Percentiles rank a stretch among this genome's conserved stretches.
phyloP scores from a whole-genome alignment of 2,113 vertebrate genomes.

The Hippocampus guttulatus region DNA sequence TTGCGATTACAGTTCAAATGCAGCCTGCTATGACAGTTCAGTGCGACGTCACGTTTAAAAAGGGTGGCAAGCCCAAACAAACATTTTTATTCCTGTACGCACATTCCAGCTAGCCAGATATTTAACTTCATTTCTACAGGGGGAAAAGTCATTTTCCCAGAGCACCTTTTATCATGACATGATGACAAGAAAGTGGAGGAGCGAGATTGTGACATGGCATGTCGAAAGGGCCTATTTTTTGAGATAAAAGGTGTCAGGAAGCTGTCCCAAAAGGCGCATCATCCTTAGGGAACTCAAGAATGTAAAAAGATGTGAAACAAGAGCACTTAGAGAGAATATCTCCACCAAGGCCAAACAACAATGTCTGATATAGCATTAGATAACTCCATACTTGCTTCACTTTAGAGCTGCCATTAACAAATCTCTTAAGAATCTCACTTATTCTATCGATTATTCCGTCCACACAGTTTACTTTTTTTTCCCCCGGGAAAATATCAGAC shows the following conservation, averaged over 20 bases:
- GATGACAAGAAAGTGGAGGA: conserved; percentile 4
- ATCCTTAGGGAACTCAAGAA: conserved; percentile 3
- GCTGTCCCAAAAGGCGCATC: conserved; percentile 3
- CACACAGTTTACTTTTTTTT: too few relatives aligned
- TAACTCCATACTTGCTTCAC: neutral
- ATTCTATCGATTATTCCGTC: too few relatives aligned
- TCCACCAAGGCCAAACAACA: neutral
- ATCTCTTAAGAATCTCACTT: too few relatives aligned
- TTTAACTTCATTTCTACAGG: neutral
- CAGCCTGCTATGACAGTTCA: neutral
- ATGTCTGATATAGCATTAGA: neutral
- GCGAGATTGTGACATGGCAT: neutral
- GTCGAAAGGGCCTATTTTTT: conserved; percentile 13
- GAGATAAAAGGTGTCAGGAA: conserved; percentile 1
- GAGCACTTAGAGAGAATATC: neutral
- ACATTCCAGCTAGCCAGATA: neutral
- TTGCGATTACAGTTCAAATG: neutral
- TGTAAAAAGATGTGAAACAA: conserved; percentile 6
- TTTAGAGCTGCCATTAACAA: too few relatives aligned
- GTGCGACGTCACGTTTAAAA: neutral
- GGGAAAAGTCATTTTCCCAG: conserved; percentile 9
- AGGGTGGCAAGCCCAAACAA: neutral
- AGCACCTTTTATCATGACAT: conserved; percentile 1
- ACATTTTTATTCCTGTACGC: neutral
- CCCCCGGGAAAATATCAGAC: too few relatives aligned